Base-by-base conservation (phyloP, 2,113 vertebrate species). In the Ciconia stormi region DNA sequence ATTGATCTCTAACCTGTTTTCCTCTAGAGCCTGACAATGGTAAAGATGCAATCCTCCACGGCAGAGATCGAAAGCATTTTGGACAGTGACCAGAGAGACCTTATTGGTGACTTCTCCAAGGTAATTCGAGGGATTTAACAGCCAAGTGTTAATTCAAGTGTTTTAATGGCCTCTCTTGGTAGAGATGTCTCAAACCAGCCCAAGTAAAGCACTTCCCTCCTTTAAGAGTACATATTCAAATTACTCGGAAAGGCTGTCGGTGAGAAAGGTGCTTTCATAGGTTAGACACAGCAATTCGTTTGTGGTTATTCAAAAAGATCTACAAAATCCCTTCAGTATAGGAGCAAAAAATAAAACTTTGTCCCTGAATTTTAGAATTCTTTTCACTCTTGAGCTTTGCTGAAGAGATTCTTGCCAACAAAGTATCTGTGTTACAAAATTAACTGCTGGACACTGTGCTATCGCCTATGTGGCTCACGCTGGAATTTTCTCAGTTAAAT, bases 31-130 rank as follows among this genome's bases (percentile, higher is more conserved):
- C 17, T 94, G 38, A 95, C 92, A 82, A 91, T 98, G 20, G 98
- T 98, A 52, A 98, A 98, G 84, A 98, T 98, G 5, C 98, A 98
- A 26, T 98, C 98, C 93, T 98, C 98, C 47, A 97, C 98, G 27
- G 94, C 97, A 1, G 98, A 99, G 80, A 99, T 99, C 1, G 99
- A 99, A 86, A 99, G 94, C 94, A 97, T 99, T 90, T 94, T 99
- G 96, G 99, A 99, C 92, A 94, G 82, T n/a, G 98, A 99, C 85
- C 98, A 98, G 38, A 98, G 92, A 17, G 98, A 99, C 88, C 98
- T 99, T 3, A 99, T 99, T 11, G 99, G 99, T 46, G 99, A 99
- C 92, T 99, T 99, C 97, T 99, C 99, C 36, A 99, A 99, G 99
- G 99, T 99, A 89, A 98, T 19, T 8, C 20, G 4, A 34, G 25